Evolutionary conservation across 1,140 invertebrate genomes (phyloP), one percentile per base, ranked within the genome.

Genomic region (Drosophila varians): DNA sequence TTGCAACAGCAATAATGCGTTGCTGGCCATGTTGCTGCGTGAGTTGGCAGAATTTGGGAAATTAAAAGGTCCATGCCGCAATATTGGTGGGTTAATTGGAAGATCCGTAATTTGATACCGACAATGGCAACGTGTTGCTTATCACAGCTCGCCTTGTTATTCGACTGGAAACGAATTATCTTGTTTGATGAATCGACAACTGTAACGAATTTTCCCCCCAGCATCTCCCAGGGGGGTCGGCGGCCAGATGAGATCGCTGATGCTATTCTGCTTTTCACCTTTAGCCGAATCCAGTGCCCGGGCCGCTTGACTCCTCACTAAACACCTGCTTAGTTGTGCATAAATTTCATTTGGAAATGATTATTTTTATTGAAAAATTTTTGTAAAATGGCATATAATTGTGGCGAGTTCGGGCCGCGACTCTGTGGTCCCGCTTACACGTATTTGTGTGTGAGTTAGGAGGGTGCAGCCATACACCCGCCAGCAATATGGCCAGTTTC

Each of bases 101-200:
- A 87, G 83, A 87, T 88, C 65, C 76, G 82, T 87, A 77, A 74
- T 82, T 82, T 82, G 82, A 87, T 87, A 87, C 40, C 53, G 18
- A 62, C 56, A 49, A 57, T 69, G 54, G 74, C 80, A 84, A 86
- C 75, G 80, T 87, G 80, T 86, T 86, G 80, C 77, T 86, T 87
- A 86, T 86, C 80, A 86, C 68, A 86, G 65, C 65, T 48, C 46
- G 12, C 60, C 53, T 74, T 65, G 53, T 65, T 74, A 48, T 49
- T 31, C 42, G 34, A 23, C 19, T 38, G 16, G 16, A 16, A 38
- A 31, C 23, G 58, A 87, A 87, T 88, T 87, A 88, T 88, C 82
- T 87, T 88, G 82, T 87, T 87, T 82, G 82, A 79, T 83, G 77
- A 88, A 87, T 72, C 74, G 82, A 87, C 82, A 87, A 82, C 82